phyloP scores from a whole-genome alignment of 2,113 vertebrate genomes.

The Mugil cephalus region DNA sequence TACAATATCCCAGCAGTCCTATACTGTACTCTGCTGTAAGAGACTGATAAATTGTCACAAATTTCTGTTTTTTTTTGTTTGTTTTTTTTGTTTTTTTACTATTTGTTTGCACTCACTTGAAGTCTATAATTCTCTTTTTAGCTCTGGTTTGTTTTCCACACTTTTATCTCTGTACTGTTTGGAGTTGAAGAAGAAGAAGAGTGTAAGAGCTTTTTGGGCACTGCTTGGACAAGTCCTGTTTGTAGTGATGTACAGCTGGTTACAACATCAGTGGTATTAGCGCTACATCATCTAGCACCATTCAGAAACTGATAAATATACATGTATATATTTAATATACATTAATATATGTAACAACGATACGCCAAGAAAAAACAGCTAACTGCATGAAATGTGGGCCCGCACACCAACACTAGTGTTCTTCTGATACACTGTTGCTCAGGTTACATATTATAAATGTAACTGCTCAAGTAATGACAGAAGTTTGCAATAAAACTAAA shows the following conservation, averaged over 20 bases:
- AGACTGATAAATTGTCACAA: too few species aligned
- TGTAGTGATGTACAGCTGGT: background rate
- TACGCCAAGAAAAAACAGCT: background rate
- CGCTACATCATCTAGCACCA: background rate
- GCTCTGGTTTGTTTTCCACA: background rate
- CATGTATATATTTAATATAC: background rate
- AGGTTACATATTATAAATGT: background rate
- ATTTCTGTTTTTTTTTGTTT: too few species aligned
- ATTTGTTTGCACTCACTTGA: too few species aligned
- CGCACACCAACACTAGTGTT: conserved; percentile 24
- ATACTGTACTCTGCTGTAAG: too few species aligned
- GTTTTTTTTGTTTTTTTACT: too few species aligned
- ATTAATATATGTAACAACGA: background rate
- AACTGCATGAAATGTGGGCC: background rate
- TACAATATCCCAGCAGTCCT: too few species aligned
- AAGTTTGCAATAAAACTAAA: background rate
- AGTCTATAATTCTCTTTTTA: background rate
- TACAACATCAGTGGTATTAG: background rate
- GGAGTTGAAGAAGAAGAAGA: too few species aligned
- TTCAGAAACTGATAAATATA: background rate
- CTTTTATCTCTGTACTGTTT: background rate
- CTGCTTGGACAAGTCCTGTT: background rate
- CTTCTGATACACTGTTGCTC: conserved; percentile 15
- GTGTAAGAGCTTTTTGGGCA: too few species aligned
- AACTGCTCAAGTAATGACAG: background rate